Conservation (phyloP, 1,140 invertebrate genomes). For the Lanistes nyassanus region DNA sequence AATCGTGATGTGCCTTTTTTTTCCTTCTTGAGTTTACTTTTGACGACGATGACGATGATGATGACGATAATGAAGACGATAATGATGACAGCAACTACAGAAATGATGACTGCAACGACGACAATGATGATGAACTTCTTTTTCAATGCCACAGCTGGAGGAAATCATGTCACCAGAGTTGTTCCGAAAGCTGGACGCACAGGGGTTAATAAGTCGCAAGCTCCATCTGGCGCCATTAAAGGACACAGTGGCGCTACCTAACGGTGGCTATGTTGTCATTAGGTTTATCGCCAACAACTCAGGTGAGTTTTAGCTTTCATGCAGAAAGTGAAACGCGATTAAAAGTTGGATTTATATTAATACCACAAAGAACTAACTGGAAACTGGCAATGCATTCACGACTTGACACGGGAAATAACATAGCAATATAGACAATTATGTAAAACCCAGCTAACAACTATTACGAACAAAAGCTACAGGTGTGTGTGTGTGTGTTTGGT, state of each 20-base stretch:
- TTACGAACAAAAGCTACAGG: no score
- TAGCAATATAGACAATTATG: no score
- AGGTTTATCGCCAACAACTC: slow-evolving; percentile 70
- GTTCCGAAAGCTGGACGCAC: slow-evolving; percentile 23
- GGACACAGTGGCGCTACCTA: slow-evolving; percentile 76
- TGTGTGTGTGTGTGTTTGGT: no score
- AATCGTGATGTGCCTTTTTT: no score
- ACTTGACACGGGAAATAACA: no score
- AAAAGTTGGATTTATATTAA: no score
- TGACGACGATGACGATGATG: not conserved
- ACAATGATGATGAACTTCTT: not conserved
- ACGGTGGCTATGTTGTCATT: slow-evolving; percentile 74
- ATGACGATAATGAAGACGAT: not conserved
- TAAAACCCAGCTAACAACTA: no score
- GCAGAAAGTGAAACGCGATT: no score
- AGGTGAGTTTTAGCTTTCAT: slow-evolving; percentile 69
- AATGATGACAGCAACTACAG: not conserved
- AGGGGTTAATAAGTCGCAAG: slow-evolving; percentile 37
- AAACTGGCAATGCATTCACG: no score
- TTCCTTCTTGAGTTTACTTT: no score
- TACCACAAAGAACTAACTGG: no score
- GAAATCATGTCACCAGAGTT: slow-evolving; percentile 71
- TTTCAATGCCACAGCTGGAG: slow-evolving; percentile 68
- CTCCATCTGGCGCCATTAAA: slow-evolving; percentile 74
- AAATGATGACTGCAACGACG: not conserved